Base-by-base conservation (phyloP, 2,113 vertebrate species). In the Gorsachius goisagi region DNA sequence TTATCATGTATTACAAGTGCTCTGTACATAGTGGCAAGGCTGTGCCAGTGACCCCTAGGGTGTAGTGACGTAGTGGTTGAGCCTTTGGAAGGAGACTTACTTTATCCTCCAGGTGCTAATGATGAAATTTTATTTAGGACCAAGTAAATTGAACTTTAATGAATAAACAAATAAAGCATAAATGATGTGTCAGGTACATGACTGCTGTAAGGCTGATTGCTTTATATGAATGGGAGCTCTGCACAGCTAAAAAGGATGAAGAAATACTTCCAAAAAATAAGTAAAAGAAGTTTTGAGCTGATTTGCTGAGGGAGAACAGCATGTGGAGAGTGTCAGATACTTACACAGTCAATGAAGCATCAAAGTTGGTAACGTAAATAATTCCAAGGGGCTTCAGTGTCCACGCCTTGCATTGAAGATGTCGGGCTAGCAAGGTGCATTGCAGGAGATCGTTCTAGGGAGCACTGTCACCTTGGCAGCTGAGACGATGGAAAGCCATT, bases 351-450 rank as follows among this genome's bases (percentile, higher is more conserved):
- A 9, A 3, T 37, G 47, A 78, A 74, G 60, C 77, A 73, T 56
- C 9, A 0, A 33, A 49, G 23, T 44, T 1, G 1, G 63, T 41
- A 41, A 20, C 3, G 5, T n/a, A 72, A 60, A 12, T 47, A 33
- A 41, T 77, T 87, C 41, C 27, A 33, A 77, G 33, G 55, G 77
- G 49, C 39, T 30, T 60, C 11, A 18, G n/a, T 41, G 16, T 39
- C 67, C 88, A 63, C 66, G 39, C n/a, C 45, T 53, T 39, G 28
- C 32, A 7, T 2, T 0, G 2, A 67, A 66, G 60, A 44, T n/a
- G 67, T 52, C 24, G 35, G 35, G 55, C 23, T 44, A n/a, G 39
- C 5, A 3, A 23, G 28, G 24, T 35, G 67, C 32, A 37, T 45
- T 69, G 24, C 37, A 9, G 66, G 35, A 83, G 60, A 12, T 27